These are phyloP conservation scores for Cichladusa arquata DNA, from an alignment of 2,113 vertebrate genomes.

Conservation along the genomic window DNA sequence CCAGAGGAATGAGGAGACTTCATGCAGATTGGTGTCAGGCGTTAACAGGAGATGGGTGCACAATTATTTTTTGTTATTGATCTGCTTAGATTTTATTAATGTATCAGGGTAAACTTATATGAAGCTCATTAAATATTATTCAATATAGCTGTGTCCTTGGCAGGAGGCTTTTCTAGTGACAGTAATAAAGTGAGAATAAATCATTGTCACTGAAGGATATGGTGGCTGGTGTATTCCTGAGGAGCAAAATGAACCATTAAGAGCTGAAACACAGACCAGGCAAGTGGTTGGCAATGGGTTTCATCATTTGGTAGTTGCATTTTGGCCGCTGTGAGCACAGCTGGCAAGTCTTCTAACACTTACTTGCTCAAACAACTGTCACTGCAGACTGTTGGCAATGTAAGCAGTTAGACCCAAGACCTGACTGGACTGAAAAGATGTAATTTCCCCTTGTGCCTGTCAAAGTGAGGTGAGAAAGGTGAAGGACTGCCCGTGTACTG, in stretches of 20 bases:
- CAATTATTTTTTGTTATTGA: constrained; percentile 18
- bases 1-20: neutral
- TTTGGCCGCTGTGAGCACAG: neutral
- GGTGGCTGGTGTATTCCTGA: neutral
- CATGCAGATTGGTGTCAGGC: neutral
- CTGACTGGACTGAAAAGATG: neutral
- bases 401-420: neutral
- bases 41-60: neutral
- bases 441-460: neutral
- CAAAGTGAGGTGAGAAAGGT: neutral
- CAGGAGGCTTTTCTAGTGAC: constrained; percentile 1
- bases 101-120: neutral
- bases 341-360: neutral
- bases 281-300: neutral
- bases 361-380: neutral
- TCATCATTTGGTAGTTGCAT: neutral
- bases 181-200: constrained; percentile 45
- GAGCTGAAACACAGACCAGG: neutral
- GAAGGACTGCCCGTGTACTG: neutral
- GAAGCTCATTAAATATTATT: constrained; percentile 19
- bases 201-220: constrained; percentile 1
- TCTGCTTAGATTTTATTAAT: constrained; percentile 32
- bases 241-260: neutral
- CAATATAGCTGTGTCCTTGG: constrained; percentile 5
- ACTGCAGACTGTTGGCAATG: neutral